A percentile compares a stretch with the other conserved stretches of the same genome.
Evolutionary conservation across 2,888 invertebrate genomes (phyloP).

Genomic region (Papilio gigon): DNA sequence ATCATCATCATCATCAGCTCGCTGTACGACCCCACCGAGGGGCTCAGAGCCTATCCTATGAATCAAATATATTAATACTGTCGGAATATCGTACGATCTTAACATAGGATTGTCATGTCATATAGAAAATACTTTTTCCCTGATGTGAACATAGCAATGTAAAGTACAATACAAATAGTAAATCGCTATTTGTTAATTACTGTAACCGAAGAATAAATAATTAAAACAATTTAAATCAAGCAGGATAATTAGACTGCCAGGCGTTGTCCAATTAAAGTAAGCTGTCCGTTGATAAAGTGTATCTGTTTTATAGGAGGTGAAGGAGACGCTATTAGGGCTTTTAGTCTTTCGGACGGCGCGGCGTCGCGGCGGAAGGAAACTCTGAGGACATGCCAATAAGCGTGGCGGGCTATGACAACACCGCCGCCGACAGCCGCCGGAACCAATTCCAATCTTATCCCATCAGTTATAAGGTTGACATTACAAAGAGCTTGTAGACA

Average conservation of each 20-base stretch:
- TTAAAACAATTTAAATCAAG: neutral
- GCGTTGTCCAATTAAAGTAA: slow-evolving; percentile 45
- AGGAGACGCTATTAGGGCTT: slow-evolving; percentile 56
- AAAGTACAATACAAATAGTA: too few species aligned
- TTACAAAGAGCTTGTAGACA: slow-evolving; percentile 64
- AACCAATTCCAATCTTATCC: slow-evolving; percentile 64
- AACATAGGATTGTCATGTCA: too few species aligned
- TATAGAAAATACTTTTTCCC: too few species aligned
- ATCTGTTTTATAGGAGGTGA: slow-evolving; percentile 38
- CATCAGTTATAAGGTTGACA: slow-evolving; percentile 67
- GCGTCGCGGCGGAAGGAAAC: slow-evolving; percentile 67
- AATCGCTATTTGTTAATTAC: too few species aligned
- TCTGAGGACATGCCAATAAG: slow-evolving; percentile 78
- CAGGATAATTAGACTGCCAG: neutral
- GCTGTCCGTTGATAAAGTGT: slow-evolving; percentile 43
- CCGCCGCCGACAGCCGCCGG: slow-evolving; percentile 60
- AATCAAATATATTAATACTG: too few species aligned
- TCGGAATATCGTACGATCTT: too few species aligned
- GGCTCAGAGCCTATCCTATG: too few species aligned
- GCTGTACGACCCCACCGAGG: too few species aligned
- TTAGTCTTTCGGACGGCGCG: slow-evolving; percentile 54
- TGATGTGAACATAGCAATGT: too few species aligned
- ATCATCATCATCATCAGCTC: too few species aligned
- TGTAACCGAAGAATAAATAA: too few species aligned
- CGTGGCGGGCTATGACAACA: slow-evolving; percentile 71